Conservation (phyloP, 2,797 vertebrate species). For the Poeciliopsis infans region DNA sequence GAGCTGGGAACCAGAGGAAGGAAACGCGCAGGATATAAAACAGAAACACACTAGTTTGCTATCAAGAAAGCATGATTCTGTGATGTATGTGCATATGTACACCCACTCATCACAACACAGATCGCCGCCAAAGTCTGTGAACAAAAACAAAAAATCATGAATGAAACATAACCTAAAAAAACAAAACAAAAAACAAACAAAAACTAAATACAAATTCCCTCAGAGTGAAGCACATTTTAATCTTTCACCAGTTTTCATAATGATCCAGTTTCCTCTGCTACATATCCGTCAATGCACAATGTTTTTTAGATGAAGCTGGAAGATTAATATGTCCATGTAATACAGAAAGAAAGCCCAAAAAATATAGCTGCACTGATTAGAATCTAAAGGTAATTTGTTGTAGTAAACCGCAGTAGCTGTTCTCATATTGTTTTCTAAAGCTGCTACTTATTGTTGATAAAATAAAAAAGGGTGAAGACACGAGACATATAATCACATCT, state of each 20-base stretch:
- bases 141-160: slow-evolving; percentile 36
- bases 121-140: neutral
- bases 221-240: slow-evolving; percentile 45
- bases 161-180: slow-evolving; percentile 51
- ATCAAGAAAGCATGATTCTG: slow-evolving; percentile 20
- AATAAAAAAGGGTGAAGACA: slow-evolving; percentile 8
- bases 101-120: slow-evolving; percentile 44
- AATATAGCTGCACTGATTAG: slow-evolving; percentile 9
- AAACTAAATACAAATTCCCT: slow-evolving; percentile 33
- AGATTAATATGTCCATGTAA: slow-evolving; percentile 28
- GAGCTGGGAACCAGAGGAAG: slow-evolving; percentile 34
- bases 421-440: slow-evolving; percentile 39
- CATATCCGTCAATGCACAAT: neutral
- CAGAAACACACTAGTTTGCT: slow-evolving; percentile 24
- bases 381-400: slow-evolving; percentile 19
- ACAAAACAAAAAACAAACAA: neutral
- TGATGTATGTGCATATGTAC: slow-evolving; percentile 29
- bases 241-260: slow-evolving; percentile 49
- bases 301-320: slow-evolving; percentile 20
- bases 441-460: slow-evolving; percentile 40
- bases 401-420: slow-evolving; percentile 9
- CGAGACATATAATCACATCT: slow-evolving; percentile 28
- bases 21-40: slow-evolving; percentile 23
- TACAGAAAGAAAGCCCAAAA: neutral
- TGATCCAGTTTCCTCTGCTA: slow-evolving; percentile 14